phyloP scores from a whole-genome alignment of 2,888 invertebrate species.

The Dynastes grantii region DNA sequence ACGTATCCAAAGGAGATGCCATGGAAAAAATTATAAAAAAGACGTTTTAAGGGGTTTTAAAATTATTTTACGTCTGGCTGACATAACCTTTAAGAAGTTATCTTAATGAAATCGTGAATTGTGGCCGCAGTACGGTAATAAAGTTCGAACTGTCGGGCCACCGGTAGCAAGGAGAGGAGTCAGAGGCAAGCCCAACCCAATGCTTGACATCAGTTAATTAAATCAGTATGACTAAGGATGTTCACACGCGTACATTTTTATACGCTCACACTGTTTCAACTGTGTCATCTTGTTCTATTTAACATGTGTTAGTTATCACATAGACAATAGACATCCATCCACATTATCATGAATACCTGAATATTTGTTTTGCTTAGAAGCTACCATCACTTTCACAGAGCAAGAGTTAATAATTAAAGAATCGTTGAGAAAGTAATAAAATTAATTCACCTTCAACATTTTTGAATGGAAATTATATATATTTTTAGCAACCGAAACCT shows the following conservation, averaged over 20 bases:
- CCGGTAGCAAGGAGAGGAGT: slow-evolving; percentile 48
- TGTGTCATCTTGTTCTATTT: slow-evolving; percentile 44
- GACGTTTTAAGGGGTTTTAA: slow-evolving; percentile 48
- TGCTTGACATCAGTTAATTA: slow-evolving; percentile 56
- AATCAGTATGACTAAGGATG: slow-evolving; percentile 54
- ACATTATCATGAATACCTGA: slow-evolving; percentile 12
- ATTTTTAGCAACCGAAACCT: no score
- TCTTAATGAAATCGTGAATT: slow-evolving; percentile 56
- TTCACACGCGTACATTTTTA: slow-evolving; percentile 44
- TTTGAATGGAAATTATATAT: no score
- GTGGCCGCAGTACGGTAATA: slow-evolving; percentile 50
- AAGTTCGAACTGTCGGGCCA: slow-evolving; percentile 51
- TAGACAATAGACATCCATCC: slow-evolving; percentile 30
- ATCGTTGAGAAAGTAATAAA: no score
- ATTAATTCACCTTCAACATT: no score
- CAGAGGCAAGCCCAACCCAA: slow-evolving; percentile 53
- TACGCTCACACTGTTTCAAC: slow-evolving; percentile 18
- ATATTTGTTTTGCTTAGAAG: slow-evolving; percentile 3
- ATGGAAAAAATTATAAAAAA: slow-evolving; percentile 31
- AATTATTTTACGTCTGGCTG: slow-evolving; percentile 49
- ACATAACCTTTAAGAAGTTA: slow-evolving; percentile 51
- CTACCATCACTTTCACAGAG: not conserved
- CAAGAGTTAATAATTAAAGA: no score
- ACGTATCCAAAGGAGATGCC: not conserved
- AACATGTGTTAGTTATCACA: slow-evolving; percentile 38